Evolutionary conservation across 2,113 vertebrate genomes (phyloP).

Genomic region (Scomber colias): DNA sequence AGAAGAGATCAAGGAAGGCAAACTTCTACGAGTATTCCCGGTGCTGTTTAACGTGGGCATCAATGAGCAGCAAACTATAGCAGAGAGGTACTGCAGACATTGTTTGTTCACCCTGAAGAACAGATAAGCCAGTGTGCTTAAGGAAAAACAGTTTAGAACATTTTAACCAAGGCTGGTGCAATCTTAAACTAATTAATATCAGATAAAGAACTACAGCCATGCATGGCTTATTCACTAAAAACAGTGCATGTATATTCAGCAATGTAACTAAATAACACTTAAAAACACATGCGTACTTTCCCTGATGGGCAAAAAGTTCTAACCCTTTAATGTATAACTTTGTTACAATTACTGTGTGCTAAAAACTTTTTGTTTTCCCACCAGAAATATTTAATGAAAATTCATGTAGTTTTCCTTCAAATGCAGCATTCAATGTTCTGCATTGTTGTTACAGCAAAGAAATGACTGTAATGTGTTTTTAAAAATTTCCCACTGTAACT

Average conservation of each 20-base stretch:
- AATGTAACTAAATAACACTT: background rate
- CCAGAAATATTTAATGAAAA: background rate
- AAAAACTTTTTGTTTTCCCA: background rate
- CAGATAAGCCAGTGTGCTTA: background rate
- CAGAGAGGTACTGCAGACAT: conserved; percentile 90
- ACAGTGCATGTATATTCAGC: background rate
- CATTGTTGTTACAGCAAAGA: background rate
- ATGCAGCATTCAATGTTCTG: background rate
- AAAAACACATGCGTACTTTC: background rate
- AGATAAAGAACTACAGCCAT: background rate
- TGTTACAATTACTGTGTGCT: background rate
- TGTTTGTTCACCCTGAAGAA: conserved; percentile 6
- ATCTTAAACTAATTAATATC: background rate
- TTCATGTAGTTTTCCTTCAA: background rate
- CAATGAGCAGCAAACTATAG: conserved; percentile 98
- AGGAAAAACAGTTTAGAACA: background rate
- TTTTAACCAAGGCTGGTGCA: background rate
- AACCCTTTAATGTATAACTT: background rate
- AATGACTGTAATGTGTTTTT: background rate
- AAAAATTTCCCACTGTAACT: background rate
- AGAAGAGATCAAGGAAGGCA: conserved; percentile 93
- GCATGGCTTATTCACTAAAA: background rate
- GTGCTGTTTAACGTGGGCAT: conserved; percentile 98
- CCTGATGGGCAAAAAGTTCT: background rate
- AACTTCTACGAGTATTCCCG: conserved; percentile 89